Percentiles rank a stretch among this genome's conserved stretches.
Conservation (phyloP, 2,797 vertebrate genomes). For the Sus cebifrons region DNA sequence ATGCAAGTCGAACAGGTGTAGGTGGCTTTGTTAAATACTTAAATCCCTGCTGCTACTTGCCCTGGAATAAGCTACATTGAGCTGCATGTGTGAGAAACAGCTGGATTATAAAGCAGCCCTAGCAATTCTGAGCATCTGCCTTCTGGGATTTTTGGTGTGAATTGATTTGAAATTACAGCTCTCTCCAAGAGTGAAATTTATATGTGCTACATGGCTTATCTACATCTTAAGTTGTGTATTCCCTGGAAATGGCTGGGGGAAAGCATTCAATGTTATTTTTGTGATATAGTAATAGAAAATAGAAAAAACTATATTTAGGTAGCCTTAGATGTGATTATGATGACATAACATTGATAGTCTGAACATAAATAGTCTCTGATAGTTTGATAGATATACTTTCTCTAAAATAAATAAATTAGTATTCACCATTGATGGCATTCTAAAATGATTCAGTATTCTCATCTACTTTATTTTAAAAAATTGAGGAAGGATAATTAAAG, state of each 20-base stretch:
- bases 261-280: not conserved
- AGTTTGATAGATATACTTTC: not conserved
- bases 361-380: not conserved
- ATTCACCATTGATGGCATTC: not conserved
- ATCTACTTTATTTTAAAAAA: not conserved
- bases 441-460: not conserved
- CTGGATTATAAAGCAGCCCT: not conserved
- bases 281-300: not conserved
- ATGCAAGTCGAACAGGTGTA: not conserved
- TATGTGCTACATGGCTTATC: not conserved
- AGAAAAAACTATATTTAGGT: not conserved
- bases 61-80: not conserved
- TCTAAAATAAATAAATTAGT: not conserved
- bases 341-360: not conserved
- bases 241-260: not conserved
- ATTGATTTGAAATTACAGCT: slow-evolving; percentile 17
- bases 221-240: not conserved
- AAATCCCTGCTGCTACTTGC: not conserved
- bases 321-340: not conserved
- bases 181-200: slow-evolving; percentile 10
- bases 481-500: not conserved
- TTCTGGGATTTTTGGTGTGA: not conserved
- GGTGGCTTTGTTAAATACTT: not conserved
- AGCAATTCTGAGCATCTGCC: not conserved
- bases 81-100: not conserved